Evolutionary conservation across 2,888 invertebrate genomes (phyloP).

Genomic region (Girardia tigrina): DNA sequence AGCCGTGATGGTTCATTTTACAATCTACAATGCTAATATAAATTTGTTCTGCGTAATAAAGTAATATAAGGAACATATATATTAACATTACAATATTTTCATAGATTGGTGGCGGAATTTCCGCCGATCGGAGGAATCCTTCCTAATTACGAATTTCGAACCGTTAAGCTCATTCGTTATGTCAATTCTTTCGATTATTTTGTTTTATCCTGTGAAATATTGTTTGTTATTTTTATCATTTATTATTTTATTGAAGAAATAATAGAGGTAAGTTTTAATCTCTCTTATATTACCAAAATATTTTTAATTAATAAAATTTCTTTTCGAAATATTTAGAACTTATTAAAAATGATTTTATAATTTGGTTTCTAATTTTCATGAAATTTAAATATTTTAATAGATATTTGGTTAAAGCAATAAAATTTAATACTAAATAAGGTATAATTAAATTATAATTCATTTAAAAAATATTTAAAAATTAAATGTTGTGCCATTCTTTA

Average conservation of each 20-base stretch:
- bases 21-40: constrained; percentile 62
- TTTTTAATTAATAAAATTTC: not conserved
- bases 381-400: too few relatives aligned
- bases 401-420: too few relatives aligned
- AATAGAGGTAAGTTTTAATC: constrained; percentile 43
- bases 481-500: too few relatives aligned
- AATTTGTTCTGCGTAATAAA: constrained; percentile 60
- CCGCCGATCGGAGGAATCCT: constrained; percentile 62
- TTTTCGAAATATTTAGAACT: not conserved
- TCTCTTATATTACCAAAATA: not conserved
- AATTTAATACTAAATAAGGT: too few relatives aligned
- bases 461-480: too few relatives aligned
- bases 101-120: constrained; percentile 60
- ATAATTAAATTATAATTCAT: too few relatives aligned
- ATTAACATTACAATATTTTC: not conserved
- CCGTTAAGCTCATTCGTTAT: constrained; percentile 56
- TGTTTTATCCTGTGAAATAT: constrained; percentile 54
- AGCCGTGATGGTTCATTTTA: constrained; percentile 61
- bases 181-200: constrained; percentile 53
- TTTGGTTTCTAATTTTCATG: too few relatives aligned
- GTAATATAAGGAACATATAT: constrained; percentile 45
- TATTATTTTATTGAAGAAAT: constrained; percentile 57
- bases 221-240: constrained; percentile 55
- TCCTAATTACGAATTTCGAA: constrained; percentile 55
- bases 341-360: too few relatives aligned